Base-by-base conservation (phyloP, 2,888 invertebrate species). In the Drosophila nigricruria region DNA sequence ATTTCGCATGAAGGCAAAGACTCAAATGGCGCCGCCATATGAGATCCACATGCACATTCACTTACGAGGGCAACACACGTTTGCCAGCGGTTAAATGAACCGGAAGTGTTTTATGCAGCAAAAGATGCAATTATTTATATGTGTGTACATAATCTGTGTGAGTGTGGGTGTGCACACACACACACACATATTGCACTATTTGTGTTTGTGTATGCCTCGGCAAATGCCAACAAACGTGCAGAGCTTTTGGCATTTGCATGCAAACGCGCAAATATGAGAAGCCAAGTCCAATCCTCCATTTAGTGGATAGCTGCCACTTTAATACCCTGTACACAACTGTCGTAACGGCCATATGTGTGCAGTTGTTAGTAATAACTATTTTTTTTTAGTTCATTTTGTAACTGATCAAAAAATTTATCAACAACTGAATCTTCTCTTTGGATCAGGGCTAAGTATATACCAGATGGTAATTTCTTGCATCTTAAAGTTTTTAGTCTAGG, bases 81-180 rank as follows among this genome's bases (percentile, higher is more conserved):
- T 60, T 40, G 65, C 53, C 66, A 67, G 53, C 65, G 49, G 76
- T 76, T 84, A 73, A 89, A 89, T 85, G 85, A 89, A 77, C 75
- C 79, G 87, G 88, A 89, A 87, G 84, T 76, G 77, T 79, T 77
- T 84, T 84, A 81, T 81, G 79, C 66, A 69, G 66, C 54, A 72
- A 77, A 62, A 73, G 58, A 70, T 88, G 79, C 76, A 75, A 73
- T 81, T 77, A 67, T 66, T 70, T 83, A 74, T 56, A 32, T 59
- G 25, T 59, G 25, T 42, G 32, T 52, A 23, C 16, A 43, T 20
- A 45, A 12, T 53, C 14, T 67, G 53, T 20, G 50, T 50, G 34
- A 34, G 36, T 42, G 54, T 40, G 40, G 23, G 36, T 20, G 8
- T 32, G 34, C 42, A 25, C 45, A 12, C 49, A 43, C 25, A 25